Evolutionary conservation across 2,797 vertebrate species (phyloP).

Genomic region (Poecile montanus): DNA sequence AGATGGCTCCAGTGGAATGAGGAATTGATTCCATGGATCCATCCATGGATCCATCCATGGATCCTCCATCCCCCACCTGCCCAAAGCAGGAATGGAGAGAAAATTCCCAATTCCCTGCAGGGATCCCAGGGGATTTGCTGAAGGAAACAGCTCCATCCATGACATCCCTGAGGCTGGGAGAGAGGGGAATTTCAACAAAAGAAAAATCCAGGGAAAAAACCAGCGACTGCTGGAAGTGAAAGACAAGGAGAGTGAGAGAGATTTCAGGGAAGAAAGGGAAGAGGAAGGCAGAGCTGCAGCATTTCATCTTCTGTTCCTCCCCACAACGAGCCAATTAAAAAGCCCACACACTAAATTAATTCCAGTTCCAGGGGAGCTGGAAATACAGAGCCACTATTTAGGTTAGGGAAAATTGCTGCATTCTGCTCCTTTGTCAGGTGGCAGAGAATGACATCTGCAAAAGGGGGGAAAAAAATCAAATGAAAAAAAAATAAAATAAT

Average conservation of each 20-base stretch:
- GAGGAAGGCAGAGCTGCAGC: constrained; percentile 15
- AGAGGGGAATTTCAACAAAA: neutral
- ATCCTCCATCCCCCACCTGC: neutral
- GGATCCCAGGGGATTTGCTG: neutral
- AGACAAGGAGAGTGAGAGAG: neutral
- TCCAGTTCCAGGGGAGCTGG: constrained; percentile 20
- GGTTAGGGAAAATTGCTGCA: constrained; percentile 15
- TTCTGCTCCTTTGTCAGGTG: neutral
- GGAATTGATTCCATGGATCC: neutral
- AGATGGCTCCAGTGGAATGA: neutral
- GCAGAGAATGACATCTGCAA: neutral
- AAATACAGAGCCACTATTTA: neutral
- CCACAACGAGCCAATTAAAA: constrained; percentile 19
- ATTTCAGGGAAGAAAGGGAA: neutral
- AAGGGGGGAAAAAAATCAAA: fast-evolving
- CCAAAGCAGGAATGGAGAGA: neutral
- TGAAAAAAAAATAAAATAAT: too few relatives aligned
- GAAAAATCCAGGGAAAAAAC: neutral
- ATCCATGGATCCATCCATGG: neutral
- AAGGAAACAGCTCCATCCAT: neutral
- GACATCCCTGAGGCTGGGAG: neutral
- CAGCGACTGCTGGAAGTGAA: neutral
- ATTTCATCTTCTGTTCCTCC: constrained; percentile 13
- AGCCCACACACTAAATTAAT: constrained; percentile 51
- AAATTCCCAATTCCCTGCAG: neutral